Conservation (phyloP, 2,888 invertebrate genomes). For the Hofmannophila pseudospretella region DNA sequence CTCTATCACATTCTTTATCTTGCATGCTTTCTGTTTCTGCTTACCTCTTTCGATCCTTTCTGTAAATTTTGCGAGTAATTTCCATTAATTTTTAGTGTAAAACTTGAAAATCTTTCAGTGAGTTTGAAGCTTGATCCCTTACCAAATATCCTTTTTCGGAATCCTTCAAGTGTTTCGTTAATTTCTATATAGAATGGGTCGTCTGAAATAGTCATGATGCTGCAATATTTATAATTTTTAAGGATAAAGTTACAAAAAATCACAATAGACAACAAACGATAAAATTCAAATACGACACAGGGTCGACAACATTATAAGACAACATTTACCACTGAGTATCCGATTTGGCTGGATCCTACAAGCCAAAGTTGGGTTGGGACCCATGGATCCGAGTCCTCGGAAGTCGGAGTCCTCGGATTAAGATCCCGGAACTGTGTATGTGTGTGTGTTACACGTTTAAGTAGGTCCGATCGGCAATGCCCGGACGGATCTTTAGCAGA, state of each 20-base stretch:
- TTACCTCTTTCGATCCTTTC: conserved; percentile 49
- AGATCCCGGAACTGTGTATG: neutral
- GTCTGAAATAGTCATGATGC: conserved; percentile 1
- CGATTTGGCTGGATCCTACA: no score
- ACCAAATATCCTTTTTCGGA: conserved; percentile 12
- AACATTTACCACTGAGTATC: no score
- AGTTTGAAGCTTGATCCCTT: neutral
- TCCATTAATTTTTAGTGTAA: no score
- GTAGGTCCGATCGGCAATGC: no score
- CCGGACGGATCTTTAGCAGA: no score
- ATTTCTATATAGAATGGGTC: conserved; percentile 10
- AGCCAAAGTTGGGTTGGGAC: no score
- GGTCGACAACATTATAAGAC: no score
- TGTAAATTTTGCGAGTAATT: conserved; percentile 42
- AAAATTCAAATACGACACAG: conserved; percentile 1
- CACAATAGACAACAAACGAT: neutral
- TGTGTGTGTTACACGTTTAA: no score
- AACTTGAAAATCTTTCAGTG: no score
- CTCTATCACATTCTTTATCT: conserved; percentile 51
- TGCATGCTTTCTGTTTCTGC: conserved; percentile 43
- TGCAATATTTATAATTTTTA: neutral
- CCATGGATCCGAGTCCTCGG: no score
- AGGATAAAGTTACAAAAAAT: neutral
- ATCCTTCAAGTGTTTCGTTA: conserved; percentile 6
- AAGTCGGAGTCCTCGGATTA: no score